A percentile compares a stretch with the other conserved stretches of the same genome.
Conservation (phyloP, 2,888 invertebrate species). For the Keiferia lycopersicella region DNA sequence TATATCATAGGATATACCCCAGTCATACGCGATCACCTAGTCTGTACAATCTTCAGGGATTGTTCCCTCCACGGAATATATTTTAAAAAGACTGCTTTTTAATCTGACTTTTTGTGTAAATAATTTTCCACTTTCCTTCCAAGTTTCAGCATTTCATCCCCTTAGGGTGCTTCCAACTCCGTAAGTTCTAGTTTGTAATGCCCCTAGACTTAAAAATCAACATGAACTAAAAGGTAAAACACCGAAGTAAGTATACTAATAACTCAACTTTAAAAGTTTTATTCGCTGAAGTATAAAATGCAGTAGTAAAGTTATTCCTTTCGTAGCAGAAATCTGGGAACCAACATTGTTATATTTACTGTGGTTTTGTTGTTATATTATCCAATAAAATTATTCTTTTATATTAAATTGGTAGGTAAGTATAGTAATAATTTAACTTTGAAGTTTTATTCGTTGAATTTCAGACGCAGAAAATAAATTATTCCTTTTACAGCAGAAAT, state of each 20-base stretch:
- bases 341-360: background rate
- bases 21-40: background rate
- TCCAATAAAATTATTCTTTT: background rate
- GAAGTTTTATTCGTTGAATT: too few species aligned
- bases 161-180: slow-evolving; percentile 17
- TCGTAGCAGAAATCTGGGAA: background rate
- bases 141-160: slow-evolving; percentile 29
- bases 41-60: slow-evolving; percentile 27
- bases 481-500: background rate
- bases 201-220: slow-evolving; percentile 5
- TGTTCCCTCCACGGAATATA: slow-evolving; percentile 36
- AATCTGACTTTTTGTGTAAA: slow-evolving; percentile 40
- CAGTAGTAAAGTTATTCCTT: background rate
- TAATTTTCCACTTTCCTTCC: slow-evolving; percentile 33
- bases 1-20: too few species aligned
- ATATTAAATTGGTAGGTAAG: background rate
- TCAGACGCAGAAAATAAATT: background rate
- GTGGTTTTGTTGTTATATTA: background rate
- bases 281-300: background rate
- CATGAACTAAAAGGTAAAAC: slow-evolving; percentile 10
- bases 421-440: too few species aligned
- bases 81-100: slow-evolving; percentile 37
- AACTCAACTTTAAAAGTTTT: slow-evolving; percentile 5
- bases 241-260: background rate
- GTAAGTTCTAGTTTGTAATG: slow-evolving; percentile 16